These are phyloP conservation scores for Agapornis roseicollis DNA, from an alignment of 2,113 vertebrate species.

Conservation along the genomic window DNA sequence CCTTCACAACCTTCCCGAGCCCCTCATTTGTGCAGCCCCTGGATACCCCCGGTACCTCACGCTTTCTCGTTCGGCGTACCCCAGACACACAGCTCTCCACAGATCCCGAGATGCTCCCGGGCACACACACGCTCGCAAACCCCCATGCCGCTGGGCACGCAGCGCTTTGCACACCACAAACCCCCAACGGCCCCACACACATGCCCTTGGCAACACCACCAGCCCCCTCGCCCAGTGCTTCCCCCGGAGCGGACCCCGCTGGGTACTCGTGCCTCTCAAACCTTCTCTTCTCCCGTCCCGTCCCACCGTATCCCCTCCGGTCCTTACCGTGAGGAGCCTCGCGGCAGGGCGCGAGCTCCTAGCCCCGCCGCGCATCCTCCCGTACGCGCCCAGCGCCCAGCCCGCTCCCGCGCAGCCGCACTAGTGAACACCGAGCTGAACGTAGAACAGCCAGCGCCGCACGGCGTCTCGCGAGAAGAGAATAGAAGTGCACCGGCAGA, in stretches of 20 bases:
- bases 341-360: background rate
- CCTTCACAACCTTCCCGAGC: background rate
- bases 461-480: background rate
- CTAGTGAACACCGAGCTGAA: rapidly evolving
- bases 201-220: background rate
- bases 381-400: background rate
- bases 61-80: background rate
- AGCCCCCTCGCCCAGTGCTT: background rate
- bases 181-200: no score
- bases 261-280: background rate
- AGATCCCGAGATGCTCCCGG: background rate
- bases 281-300: background rate
- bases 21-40: background rate
- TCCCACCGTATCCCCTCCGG: background rate
- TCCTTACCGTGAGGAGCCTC: background rate
- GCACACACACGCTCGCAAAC: background rate
- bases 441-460: rapidly evolving
- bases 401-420: background rate
- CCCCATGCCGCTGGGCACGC: background rate
- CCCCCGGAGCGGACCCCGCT: background rate
- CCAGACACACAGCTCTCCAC: background rate
- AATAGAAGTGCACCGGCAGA: rapidly evolving
- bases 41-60: background rate
- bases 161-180: background rate
- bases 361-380: background rate